Evolutionary conservation across 2,113 vertebrate genomes (phyloP).

Genomic region (Onychostruthus taczanowskii): DNA sequence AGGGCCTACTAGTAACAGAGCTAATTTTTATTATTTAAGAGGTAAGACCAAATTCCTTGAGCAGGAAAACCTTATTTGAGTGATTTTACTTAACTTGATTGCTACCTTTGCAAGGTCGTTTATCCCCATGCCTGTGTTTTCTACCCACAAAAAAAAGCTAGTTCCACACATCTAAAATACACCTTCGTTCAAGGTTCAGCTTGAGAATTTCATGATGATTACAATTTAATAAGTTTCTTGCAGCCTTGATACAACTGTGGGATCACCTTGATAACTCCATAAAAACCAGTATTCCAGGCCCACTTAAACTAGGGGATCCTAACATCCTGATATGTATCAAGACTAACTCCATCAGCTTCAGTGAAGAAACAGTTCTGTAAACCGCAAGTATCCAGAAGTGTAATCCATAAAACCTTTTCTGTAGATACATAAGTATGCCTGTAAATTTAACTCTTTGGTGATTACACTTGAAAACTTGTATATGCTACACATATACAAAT

Average conservation of each 20-base stretch:
- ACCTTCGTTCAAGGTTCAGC: background rate
- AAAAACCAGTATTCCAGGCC: background rate
- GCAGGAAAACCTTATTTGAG: background rate
- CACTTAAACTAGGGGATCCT: background rate
- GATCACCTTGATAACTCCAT: background rate
- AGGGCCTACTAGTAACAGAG: background rate
- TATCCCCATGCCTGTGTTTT: slow-evolving; percentile 1
- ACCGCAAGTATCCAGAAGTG: background rate
- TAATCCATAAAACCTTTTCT: background rate
- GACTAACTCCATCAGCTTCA: background rate
- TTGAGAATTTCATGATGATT: background rate
- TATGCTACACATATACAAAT: background rate
- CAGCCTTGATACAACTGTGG: background rate
- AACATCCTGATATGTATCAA: background rate
- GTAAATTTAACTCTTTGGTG: background rate
- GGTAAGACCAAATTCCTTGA: background rate
- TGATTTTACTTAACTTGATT: slow-evolving; percentile 31
- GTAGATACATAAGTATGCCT: background rate
- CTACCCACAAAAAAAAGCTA: background rate
- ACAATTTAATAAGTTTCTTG: background rate
- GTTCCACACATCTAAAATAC: background rate
- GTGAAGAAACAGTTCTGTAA: background rate
- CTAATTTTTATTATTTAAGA: background rate
- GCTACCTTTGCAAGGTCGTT: background rate
- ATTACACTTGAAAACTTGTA: background rate